These are phyloP conservation scores for Capricornis sumatraensis DNA, from an alignment of 2,113 vertebrate genomes.

Conservation along the genomic window DNA sequence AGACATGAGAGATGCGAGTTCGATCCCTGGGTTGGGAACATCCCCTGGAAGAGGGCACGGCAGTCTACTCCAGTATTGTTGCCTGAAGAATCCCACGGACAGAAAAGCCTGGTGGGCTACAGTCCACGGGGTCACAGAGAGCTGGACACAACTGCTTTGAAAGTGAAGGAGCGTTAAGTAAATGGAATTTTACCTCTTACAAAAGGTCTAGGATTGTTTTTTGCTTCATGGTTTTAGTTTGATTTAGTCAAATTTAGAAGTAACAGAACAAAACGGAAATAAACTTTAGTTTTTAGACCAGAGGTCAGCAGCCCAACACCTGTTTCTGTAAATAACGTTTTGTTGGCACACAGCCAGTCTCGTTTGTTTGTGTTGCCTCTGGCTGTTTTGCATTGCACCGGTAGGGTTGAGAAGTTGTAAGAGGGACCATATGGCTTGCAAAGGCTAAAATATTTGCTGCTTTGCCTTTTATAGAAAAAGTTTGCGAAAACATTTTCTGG, in stretches of 20 bases:
- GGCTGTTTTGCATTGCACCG: neutral
- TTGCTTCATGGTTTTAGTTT: neutral
- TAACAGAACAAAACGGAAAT: neutral
- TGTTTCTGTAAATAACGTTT: slow-evolving; percentile 4
- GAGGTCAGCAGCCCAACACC: neutral
- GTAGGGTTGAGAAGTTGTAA: neutral
- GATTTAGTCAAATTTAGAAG: neutral
- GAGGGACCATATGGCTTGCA: neutral
- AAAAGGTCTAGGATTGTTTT: neutral
- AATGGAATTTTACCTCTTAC: slow-evolving; percentile 3
- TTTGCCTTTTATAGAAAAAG: neutral
- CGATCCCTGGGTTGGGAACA: neutral
- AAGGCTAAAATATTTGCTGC: neutral
- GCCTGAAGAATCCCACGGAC: neutral
- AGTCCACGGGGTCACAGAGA: neutral
- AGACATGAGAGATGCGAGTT: neutral
- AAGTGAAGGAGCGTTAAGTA: slow-evolving; percentile 3
- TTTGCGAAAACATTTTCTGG: neutral
- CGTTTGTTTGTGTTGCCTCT: neutral
- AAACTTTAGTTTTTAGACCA: slow-evolving; percentile 14
- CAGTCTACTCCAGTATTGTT: neutral
- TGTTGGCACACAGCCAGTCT: neutral
- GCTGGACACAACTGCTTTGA: neutral
- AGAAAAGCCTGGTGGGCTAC: neutral
- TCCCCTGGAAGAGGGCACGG: neutral